Evolutionary conservation across 2,113 vertebrate genomes (phyloP), one percentile per base, ranked within the genome.

Genomic region (Hucho hucho): DNA sequence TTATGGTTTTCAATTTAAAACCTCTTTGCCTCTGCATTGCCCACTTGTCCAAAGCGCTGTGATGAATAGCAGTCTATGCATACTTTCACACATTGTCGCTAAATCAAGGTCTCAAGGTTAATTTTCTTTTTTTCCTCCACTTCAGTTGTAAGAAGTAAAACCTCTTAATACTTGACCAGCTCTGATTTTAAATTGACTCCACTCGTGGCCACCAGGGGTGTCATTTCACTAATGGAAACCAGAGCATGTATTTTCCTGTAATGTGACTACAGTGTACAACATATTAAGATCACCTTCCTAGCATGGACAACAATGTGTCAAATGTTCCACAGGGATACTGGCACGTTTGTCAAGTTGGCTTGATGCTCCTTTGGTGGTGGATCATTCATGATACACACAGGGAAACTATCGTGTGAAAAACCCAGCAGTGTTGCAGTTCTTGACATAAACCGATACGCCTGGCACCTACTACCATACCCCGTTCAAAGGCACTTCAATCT

Each of bases 1-100:
- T 91, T 92, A 89, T 89, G 87, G 84, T 88, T 91, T 91, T 90
- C 87, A 91, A 93, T 93, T 92, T 86, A 90, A 90, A 93, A 86
- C 89, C 90, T 92, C 91, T 91, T 89, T 89, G 83, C 81, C 73
- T 70, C 85, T 79, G 82, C 82, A 82, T 82, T 79, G 82, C 75
- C 87, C 77, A 87, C 89, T 93, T 88, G 87, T 86, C 77, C 85
- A 81, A 89, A 91, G 93, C 84, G 79, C 86, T 74, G 75, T 86
- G 87, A 92, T 93, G 89, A 93, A 92, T 90, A 89, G 84, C 84
- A 88, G 86, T 92, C 88, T 87, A 83, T 91, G 86, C 79, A 89
- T 88, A 89, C 90, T 87, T 91, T 88, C 87, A 86, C 87, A 84
- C 89, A 83, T 89, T 88, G 86, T 86, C 79, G 79, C 90, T 88